A percentile compares a stretch with the other conserved stretches of the same genome.
Conservation (phyloP, 2,888 invertebrate species). For the Mythimna lalbum region DNA sequence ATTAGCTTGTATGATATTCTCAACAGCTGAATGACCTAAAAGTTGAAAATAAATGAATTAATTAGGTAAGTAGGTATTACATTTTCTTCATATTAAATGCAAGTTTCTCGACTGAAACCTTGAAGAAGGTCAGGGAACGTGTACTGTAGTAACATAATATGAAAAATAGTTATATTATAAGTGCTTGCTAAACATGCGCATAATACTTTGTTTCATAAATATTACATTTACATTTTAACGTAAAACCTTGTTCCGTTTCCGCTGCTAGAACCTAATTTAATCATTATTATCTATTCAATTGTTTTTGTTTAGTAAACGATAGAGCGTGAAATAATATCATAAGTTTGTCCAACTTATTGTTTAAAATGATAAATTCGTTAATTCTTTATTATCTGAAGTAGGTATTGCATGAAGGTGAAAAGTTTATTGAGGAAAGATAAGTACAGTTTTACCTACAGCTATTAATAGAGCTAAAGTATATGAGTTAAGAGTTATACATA, state of each 20-base stretch:
- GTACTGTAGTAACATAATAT: neutral
- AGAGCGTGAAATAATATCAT: constrained; percentile 12
- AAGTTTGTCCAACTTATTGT: constrained; percentile 18
- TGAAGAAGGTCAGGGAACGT: constrained; percentile 26
- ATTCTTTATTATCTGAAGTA: neutral
- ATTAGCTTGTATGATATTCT: neutral
- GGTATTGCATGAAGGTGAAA: neutral
- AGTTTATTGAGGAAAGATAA: neutral
- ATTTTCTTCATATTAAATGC: neutral
- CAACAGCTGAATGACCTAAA: constrained; percentile 4
- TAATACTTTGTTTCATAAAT: constrained; percentile 32
- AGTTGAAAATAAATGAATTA: neutral
- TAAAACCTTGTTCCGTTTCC: constrained; percentile 40
- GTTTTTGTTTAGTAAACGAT: constrained; percentile 25
- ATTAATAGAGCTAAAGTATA: neutral
- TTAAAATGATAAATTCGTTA: neutral
- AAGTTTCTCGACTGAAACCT: constrained; percentile 12
- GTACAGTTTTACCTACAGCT: too few species aligned
- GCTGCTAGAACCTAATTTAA: constrained; percentile 38
- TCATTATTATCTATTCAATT: constrained; percentile 36
- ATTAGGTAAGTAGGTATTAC: too few species aligned
- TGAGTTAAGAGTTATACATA: neutral
- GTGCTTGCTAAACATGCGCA: constrained; percentile 29
- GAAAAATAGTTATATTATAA: constrained; percentile 22
- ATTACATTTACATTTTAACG: constrained; percentile 45